These are phyloP conservation scores for Acleris cristana DNA, from an alignment of 2,888 invertebrate species.

Conservation along the genomic window DNA sequence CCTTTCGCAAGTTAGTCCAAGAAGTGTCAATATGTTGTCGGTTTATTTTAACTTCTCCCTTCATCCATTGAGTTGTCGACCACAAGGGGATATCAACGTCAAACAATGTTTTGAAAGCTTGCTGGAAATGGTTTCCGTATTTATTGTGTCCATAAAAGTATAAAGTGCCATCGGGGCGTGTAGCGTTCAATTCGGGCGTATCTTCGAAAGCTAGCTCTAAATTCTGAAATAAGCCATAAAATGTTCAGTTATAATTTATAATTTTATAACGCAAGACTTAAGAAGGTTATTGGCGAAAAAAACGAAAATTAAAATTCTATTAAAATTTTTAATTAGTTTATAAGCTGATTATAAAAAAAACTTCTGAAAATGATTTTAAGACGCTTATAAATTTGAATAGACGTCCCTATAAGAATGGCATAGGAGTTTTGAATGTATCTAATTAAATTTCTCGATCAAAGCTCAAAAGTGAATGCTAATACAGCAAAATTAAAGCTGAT, in stretches of 20 bases:
- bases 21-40: conserved; percentile 81
- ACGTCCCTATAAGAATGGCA: too few species aligned
- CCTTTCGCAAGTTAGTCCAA: conserved; percentile 83
- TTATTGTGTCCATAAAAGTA: conserved; percentile 80
- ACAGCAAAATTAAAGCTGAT: not conserved
- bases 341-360: too few species aligned
- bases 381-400: not conserved
- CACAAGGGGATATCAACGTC: conserved; percentile 49
- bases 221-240: conserved; percentile 52
- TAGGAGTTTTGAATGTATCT: too few species aligned
- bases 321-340: too few species aligned
- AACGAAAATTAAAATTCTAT: too few species aligned
- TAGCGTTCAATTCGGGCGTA: conserved; percentile 81
- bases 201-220: conserved; percentile 71
- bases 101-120: conserved; percentile 54
- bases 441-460: too few species aligned
- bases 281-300: too few species aligned
- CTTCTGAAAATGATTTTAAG: too few species aligned
- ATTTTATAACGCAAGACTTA: too few species aligned
- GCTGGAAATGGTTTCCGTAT: conserved; percentile 81
- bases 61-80: conserved; percentile 66
- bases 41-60: conserved; percentile 60
- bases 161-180: conserved; percentile 49
- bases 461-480: too few species aligned
- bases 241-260: not conserved